Evolutionary conservation across 2,888 invertebrate genomes (phyloP).

Genomic region (Urechis unicinctus): DNA sequence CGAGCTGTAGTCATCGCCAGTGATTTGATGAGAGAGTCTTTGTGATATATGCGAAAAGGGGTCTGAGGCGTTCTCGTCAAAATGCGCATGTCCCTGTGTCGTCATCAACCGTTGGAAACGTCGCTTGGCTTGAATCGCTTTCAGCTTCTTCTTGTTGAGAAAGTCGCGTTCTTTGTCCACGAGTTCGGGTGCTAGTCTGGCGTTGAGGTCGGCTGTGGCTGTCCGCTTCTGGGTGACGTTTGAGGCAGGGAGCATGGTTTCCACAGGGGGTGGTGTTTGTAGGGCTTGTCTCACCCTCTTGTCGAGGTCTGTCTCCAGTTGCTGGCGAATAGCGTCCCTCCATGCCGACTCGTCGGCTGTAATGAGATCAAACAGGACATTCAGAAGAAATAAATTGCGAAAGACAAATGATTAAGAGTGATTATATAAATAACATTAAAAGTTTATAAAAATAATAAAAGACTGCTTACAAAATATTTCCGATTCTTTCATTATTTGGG

Average conservation of each 20-base stretch:
- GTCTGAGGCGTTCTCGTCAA: not conserved
- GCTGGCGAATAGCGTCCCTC: conserved; percentile 34
- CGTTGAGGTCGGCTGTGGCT: conserved; percentile 21
- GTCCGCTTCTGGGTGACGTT: not conserved
- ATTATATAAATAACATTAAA: no score
- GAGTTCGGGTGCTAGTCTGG: conserved; percentile 31
- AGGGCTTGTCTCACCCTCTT: conserved; percentile 42
- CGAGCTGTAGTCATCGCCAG: no score
- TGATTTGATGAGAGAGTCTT: no score
- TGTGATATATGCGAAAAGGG: not conserved
- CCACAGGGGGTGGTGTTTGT: conserved; percentile 30
- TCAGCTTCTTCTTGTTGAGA: conserved; percentile 29
- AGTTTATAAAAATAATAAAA: no score
- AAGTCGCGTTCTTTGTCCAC: conserved; percentile 30
- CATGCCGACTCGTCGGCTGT: conserved; percentile 32
- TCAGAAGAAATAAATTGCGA: not conserved
- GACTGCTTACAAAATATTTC: no score
- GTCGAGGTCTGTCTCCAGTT: conserved; percentile 44
- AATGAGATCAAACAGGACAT: not conserved
- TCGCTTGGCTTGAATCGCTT: conserved; percentile 27
- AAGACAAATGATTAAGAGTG: not conserved
- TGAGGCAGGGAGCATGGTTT: not conserved
- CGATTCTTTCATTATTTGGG: no score
- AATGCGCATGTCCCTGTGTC: not conserved
- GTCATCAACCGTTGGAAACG: not conserved